Conservation (phyloP, 2,888 invertebrate species). For the Helobdella robusta region DNA sequence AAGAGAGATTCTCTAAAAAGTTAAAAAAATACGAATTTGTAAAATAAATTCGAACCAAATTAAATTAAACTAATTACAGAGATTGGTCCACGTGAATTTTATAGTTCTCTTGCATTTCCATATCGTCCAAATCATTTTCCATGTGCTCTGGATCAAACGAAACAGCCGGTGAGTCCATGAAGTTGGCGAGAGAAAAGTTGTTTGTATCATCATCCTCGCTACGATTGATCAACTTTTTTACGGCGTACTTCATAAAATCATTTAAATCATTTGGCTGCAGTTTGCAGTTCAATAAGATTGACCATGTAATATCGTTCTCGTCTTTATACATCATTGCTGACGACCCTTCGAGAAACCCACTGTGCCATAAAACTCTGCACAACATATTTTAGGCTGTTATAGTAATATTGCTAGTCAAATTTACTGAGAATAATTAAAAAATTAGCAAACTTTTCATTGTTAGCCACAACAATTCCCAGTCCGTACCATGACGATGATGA, state of each 20-base stretch:
- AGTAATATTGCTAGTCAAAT: background rate
- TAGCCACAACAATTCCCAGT: slow-evolving; percentile 42
- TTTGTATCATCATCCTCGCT: too few species aligned
- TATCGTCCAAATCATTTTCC: background rate
- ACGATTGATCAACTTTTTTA: too few species aligned
- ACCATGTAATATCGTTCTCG: slow-evolving; percentile 42
- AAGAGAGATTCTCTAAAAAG: background rate
- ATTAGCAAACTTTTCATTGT: slow-evolving; percentile 33
- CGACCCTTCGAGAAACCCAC: slow-evolving; percentile 45
- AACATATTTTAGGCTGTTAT: slow-evolving; percentile 31
- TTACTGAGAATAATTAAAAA: background rate
- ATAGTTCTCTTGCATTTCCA: too few species aligned
- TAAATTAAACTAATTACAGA: too few species aligned
- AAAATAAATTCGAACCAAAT: too few species aligned
- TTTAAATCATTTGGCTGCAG: slow-evolving; percentile 32
- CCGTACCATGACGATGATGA: slow-evolving; percentile 37
- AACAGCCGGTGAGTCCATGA: too few species aligned
- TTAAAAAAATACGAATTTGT: too few species aligned
- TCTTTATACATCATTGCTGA: slow-evolving; percentile 39
- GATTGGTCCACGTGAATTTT: too few species aligned
- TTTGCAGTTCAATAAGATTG: slow-evolving; percentile 39
- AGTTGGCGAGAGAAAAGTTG: too few species aligned
- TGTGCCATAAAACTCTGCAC: slow-evolving; percentile 40
- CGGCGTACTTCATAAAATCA: slow-evolving; percentile 32
- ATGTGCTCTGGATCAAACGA: background rate